Conservation (phyloP, 92 coral and sea anemone species). For the Actinernus sp. region DNA sequence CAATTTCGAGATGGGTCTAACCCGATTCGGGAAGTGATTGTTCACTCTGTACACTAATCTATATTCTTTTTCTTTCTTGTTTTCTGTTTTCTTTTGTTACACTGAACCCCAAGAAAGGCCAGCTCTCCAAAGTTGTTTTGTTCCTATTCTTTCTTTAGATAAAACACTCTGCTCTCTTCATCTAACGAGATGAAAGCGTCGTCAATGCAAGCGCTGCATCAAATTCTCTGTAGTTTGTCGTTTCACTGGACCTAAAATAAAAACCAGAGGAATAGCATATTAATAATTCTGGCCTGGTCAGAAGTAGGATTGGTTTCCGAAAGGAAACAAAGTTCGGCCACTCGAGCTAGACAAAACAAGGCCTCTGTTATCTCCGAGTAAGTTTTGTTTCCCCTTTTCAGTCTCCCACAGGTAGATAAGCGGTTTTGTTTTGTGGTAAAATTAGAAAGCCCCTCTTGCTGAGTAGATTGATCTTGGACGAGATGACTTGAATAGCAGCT, state of each 20-base stretch:
- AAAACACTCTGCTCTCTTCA: not conserved
- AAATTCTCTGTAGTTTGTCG: conserved; percentile 81
- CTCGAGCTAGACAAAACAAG: conserved; percentile 14
- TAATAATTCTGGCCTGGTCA: not conserved
- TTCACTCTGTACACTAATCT: conserved; percentile 5
- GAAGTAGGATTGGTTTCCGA: not conserved
- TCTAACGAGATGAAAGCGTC: conserved; percentile 79
- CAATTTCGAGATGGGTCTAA: conserved; percentile 13
- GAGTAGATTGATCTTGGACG: not conserved
- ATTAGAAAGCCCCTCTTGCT: not conserved
- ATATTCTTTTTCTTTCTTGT: not conserved
- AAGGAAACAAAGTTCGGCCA: not conserved
- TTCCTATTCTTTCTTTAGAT: not conserved
- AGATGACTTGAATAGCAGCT: not conserved
- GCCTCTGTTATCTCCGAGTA: conserved; percentile 2
- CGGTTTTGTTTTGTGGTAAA: conserved; percentile 41
- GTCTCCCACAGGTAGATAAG: conserved; percentile 20
- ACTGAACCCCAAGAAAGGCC: conserved; percentile 15
- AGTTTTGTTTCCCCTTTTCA: not conserved
- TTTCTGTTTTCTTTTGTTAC: not conserved
- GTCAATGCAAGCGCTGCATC: conserved; percentile 88
- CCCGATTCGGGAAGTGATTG: conserved; percentile 4
- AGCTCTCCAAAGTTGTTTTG: not conserved
- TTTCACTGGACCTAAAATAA: conserved; percentile 53
- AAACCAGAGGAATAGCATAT: not conserved